Percentiles rank a stretch among this genome's conserved stretches.
These are phyloP conservation scores for Xestoiulus laeticollis DNA, from an alignment of 2,888 invertebrate genomes.

Conservation along the genomic window DNA sequence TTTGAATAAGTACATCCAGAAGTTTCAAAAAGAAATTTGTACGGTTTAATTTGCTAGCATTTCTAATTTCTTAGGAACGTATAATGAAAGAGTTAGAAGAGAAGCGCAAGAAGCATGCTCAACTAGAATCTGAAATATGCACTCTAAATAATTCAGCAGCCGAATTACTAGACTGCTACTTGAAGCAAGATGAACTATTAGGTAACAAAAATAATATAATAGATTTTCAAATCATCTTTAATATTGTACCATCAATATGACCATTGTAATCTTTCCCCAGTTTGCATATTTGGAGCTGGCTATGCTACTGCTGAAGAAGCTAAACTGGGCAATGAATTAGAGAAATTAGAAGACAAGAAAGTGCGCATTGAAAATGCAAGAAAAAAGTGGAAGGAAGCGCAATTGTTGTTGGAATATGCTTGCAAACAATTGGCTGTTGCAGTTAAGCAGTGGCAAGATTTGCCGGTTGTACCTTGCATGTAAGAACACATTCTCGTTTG, in stretches of 20 bases:
- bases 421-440: constrained; percentile 55
- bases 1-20: too few relatives aligned
- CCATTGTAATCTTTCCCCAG: not conserved
- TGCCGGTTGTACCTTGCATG: constrained; percentile 54
- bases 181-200: constrained; percentile 66
- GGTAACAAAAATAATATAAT: constrained; percentile 59
- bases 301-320: constrained; percentile 44
- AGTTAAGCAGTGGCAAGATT: constrained; percentile 55
- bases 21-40: not conserved
- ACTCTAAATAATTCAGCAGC: constrained; percentile 60
- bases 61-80: constrained; percentile 58
- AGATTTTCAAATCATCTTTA: not conserved
- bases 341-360: constrained; percentile 51
- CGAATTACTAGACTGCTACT: constrained; percentile 64
- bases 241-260: not conserved
- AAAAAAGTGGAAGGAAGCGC: constrained; percentile 56
- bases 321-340: constrained; percentile 51
- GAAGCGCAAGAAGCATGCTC: constrained; percentile 57
- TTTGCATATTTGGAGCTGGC: constrained; percentile 44
- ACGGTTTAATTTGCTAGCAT: not conserved
- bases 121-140: constrained; percentile 58
- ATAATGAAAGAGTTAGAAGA: constrained; percentile 58
- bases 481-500: too few relatives aligned
- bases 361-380: constrained; percentile 53
- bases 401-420: constrained; percentile 55